Percentiles rank a stretch among this genome's conserved stretches.
Conservation (phyloP, 37 sponge, comb jelly and placozoan genomes). For the Eunapius fragilis region DNA sequence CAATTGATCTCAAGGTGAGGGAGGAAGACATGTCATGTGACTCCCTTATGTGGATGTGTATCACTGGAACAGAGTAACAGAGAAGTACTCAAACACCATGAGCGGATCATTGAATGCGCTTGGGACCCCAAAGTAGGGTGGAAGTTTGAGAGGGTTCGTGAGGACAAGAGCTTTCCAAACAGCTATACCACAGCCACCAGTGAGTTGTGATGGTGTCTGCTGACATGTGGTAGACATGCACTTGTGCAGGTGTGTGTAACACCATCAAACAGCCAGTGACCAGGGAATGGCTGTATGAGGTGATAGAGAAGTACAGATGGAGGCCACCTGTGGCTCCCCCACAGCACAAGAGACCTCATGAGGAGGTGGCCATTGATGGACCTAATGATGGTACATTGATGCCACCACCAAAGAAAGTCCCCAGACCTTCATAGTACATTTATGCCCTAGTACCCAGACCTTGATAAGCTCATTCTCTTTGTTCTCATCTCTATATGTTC, state of each 20-base stretch:
- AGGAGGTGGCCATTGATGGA: neutral
- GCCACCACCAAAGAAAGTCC: constrained; percentile 53
- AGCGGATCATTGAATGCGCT: constrained; percentile 93
- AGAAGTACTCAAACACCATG: constrained; percentile 72
- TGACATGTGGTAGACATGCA: neutral
- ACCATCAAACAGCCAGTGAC: constrained; percentile 80
- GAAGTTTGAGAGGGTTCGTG: constrained; percentile 86
- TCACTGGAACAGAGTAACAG: constrained; percentile 56
- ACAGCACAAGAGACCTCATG: constrained; percentile 10
- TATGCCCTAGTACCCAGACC: too few species aligned
- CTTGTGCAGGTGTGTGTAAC: constrained; percentile 71
- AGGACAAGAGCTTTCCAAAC: constrained; percentile 95
- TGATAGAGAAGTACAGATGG: constrained; percentile 54
- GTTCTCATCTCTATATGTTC: too few species aligned
- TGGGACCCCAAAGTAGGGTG: constrained; percentile 67
- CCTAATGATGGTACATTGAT: constrained; percentile 3
- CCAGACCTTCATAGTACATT: constrained; percentile 2
- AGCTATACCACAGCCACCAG: constrained; percentile 77
- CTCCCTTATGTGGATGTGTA: neutral
- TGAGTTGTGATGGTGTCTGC: constrained; percentile 26
- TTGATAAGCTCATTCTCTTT: too few species aligned
- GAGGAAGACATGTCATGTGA: neutral
- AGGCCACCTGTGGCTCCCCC: neutral
- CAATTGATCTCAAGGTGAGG: constrained; percentile 59
- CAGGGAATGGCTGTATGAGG: constrained; percentile 58